These are phyloP conservation scores for Malacoctenus gilli DNA, from an alignment of 2,797 vertebrate genomes.

Conservation along the genomic window DNA sequence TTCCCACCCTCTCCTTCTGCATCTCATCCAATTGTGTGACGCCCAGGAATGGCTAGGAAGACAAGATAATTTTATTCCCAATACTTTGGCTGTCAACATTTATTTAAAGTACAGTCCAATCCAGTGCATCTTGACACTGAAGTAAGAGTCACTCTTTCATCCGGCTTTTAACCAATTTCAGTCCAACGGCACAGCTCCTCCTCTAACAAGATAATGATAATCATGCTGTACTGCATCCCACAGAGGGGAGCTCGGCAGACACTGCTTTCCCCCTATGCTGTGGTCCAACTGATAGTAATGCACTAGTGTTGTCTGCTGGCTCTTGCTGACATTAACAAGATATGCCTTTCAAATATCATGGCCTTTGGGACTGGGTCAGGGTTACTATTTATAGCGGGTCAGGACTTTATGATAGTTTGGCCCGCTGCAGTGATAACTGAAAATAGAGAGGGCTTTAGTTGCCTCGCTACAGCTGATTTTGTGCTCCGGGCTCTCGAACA, in stretches of 20 bases:
- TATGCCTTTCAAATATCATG: constrained; percentile 86
- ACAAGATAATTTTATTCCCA: constrained; percentile 49
- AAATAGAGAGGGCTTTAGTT: constrained; percentile 62
- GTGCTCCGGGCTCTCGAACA: constrained; percentile 53
- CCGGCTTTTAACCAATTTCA: constrained; percentile 57
- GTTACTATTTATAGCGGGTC: constrained; percentile 80
- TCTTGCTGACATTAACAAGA: constrained; percentile 79
- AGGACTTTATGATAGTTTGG: constrained; percentile 71
- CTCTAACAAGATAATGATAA: constrained; percentile 45
- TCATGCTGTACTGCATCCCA: constrained; percentile 14
- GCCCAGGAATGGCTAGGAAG: constrained; percentile 34
- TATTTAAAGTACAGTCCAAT: constrained; percentile 35
- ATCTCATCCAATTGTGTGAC: constrained; percentile 22
- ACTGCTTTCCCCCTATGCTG: constrained; percentile 26
- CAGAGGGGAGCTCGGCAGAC: constrained; percentile 33
- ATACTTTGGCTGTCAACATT: constrained; percentile 61
- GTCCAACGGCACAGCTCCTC: constrained; percentile 20
- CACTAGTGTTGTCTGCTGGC: constrained; percentile 65
- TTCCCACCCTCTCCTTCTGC: not conserved
- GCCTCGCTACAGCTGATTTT: constrained; percentile 55
- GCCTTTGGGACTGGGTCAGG: constrained; percentile 83
- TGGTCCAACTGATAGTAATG: constrained; percentile 45
- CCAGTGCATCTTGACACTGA: constrained; percentile 28
- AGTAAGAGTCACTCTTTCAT: constrained; percentile 40
- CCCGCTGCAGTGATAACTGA: constrained; percentile 62